Evolutionary conservation across 2,113 vertebrate genomes (phyloP).

Genomic region (Elachura formosa): DNA sequence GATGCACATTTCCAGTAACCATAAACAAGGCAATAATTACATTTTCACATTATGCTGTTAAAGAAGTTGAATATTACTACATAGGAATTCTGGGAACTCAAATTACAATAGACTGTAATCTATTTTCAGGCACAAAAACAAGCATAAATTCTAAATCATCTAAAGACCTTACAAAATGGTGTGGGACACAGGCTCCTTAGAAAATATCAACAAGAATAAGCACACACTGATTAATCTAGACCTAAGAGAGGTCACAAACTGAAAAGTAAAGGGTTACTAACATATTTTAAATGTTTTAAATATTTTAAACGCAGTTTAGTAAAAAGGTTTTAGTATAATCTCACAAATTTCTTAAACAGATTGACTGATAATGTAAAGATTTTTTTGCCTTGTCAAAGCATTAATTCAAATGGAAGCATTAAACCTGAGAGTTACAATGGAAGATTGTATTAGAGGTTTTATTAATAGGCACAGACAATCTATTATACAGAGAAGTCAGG

Average conservation of each 20-base stretch:
- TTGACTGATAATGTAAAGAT: not conserved
- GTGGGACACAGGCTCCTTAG: not conserved
- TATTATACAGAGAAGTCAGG: not conserved
- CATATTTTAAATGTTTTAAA: not conserved
- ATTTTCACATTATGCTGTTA: not conserved
- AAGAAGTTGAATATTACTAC: not conserved
- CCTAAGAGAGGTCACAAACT: not conserved
- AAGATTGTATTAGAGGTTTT: not conserved
- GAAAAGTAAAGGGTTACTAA: not conserved
- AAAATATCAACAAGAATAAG: not conserved
- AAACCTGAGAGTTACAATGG: not conserved
- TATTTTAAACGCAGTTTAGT: not conserved
- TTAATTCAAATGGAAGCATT: not conserved
- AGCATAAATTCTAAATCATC: not conserved
- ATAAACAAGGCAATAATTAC: not conserved
- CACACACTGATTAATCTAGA: not conserved
- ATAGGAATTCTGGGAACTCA: not conserved
- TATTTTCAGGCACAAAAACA: not conserved
- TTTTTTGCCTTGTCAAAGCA: not conserved
- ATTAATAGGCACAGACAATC: not conserved
- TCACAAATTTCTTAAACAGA: not conserved
- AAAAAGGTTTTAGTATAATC: not conserved
- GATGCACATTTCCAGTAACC: not conserved
- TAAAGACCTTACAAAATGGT: not conserved
- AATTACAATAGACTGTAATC: not conserved